Evolutionary conservation across 2,113 vertebrate species (phyloP), one percentile per base, ranked within the genome.

Genomic region (Apaloderma vittatum): DNA sequence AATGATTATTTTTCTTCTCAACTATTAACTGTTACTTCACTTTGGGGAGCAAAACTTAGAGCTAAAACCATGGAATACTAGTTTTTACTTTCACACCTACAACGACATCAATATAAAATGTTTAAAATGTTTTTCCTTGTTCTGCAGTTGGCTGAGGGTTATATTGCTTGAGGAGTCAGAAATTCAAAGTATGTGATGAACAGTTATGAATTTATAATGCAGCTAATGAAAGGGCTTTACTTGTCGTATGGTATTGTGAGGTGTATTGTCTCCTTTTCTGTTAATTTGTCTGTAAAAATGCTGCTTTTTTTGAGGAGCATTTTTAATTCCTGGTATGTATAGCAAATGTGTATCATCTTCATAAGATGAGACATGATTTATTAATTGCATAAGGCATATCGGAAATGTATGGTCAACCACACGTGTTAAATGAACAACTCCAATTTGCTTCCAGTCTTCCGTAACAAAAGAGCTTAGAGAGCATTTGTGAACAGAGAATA

Each of bases 281-380:
- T 97, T 91, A 88, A 94, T 93, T 85, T 97, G 95, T 96, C 55
- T 95, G 55, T 79, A 92, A 95, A 95, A 95, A 93, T 95, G 93
- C 82, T 97, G 61, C 73, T 95, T 68, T 90, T 40, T 88, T 55
- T n/a, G 91, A 96, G 94, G 57, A 93, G 93, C 94, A 94, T 97
- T 97, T 97, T 82, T 97, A 97, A 97, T 94, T 86, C 88, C 91
- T 90, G 79, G 89, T 96, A 88, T 96, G 85, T 94, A 73, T 82
- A 94, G 76, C 83, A 92, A 93, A 95, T 91, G 92, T 85, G 92
- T 85, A 90, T 97, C 94, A 95, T 98, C 94, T 97, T 98, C 97
- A 94, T 98, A 97, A 98, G 96, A 96, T 98, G 96, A 98, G 91
- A 96, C 81, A 98, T 92, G 62, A 88, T 94, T 93, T 91, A 93